A percentile compares a stretch with the other conserved stretches of the same genome.
Evolutionary conservation across 92 coral and sea anemone species (phyloP).

Genomic region (Umimayanthus chanpuru): DNA sequence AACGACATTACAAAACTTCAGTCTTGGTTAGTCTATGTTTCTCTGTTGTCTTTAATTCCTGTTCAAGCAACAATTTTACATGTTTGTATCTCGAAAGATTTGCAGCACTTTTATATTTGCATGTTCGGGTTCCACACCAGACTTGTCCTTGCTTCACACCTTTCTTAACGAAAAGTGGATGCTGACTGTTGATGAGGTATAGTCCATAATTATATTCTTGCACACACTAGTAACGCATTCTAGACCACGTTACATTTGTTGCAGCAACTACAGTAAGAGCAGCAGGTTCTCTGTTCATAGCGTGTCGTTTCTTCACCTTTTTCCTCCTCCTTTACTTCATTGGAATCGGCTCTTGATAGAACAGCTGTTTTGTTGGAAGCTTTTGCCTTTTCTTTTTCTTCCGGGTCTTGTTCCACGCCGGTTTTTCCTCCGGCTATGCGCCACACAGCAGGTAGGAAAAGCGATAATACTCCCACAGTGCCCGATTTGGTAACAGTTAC

Average conservation of each 20-base stretch:
- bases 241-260: constrained; percentile 12
- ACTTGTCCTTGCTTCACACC: too few species aligned
- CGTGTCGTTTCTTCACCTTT: neutral
- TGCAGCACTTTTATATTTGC: too few species aligned
- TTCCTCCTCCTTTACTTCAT: neutral
- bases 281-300: neutral
- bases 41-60: too few species aligned
- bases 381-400: neutral
- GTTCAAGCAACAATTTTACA: too few species aligned
- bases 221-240: neutral
- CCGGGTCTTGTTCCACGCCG: neutral
- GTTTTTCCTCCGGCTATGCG: neutral
- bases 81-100: too few species aligned
- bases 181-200: too few species aligned
- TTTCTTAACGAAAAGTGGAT: too few species aligned
- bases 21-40: too few species aligned
- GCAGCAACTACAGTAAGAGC: constrained; percentile 12
- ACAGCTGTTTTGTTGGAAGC: neutral
- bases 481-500: constrained; percentile 82
- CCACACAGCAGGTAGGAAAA: constrained; percentile 38
- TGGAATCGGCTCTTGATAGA: neutral
- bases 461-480: constrained; percentile 71
- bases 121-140: too few species aligned
- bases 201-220: neutral
- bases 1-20: too few species aligned